Base-by-base conservation (phyloP, 2,797 vertebrate genomes). In the Mormyrops boulengeri region DNA sequence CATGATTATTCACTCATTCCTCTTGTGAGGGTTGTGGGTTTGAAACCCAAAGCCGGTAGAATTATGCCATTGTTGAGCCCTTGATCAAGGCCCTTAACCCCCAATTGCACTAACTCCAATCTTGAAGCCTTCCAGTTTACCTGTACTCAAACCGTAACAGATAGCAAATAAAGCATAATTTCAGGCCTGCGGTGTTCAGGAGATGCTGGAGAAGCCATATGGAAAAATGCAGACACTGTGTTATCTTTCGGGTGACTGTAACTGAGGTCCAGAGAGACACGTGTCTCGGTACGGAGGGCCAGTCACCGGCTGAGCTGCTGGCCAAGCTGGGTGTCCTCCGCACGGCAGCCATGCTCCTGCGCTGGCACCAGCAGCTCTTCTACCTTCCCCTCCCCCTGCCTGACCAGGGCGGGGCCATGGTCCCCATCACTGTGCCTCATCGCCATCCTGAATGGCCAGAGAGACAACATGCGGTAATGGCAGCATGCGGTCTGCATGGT, bases 241-340 rank as follows among this genome's bases (percentile, higher is more conserved):
- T 69, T 2, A 11, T 53, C 5, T 87, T 88, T 44, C 57, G 50
- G 19, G 26, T 60, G 49, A 8, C 9, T 26, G 19, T 30, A 30
- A 86, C 30, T 53, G 53, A 44, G 34, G 53, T 7, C 12, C 85
- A 87, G 49, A 17, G 26, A 55, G 49, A n/a, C 4, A 55, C 26
- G 12, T 52, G 47, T 69, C 26, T 30, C 26, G 22, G 85, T 50
- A 50, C 50, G 1, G 84, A 26, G 49, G 85, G 26, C 88, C 6
- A 26, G 38, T 90, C 92, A 96, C 94, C 93, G 95, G 88, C 89
- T 92, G 0, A 96, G 92, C 77, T 96, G 92, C 11, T 66, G 8
- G 0, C 60, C 49, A 50, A 96, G 93, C 89, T 94, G 91, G 82
- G 91, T 52, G 0, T 94, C 92, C 47, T 86, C 88, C 49, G 95